A percentile compares a stretch with the other conserved stretches of the same genome.
These are phyloP conservation scores for Drosophila ficusphila DNA, from an alignment of 1,140 invertebrate species.

Conservation along the genomic window DNA sequence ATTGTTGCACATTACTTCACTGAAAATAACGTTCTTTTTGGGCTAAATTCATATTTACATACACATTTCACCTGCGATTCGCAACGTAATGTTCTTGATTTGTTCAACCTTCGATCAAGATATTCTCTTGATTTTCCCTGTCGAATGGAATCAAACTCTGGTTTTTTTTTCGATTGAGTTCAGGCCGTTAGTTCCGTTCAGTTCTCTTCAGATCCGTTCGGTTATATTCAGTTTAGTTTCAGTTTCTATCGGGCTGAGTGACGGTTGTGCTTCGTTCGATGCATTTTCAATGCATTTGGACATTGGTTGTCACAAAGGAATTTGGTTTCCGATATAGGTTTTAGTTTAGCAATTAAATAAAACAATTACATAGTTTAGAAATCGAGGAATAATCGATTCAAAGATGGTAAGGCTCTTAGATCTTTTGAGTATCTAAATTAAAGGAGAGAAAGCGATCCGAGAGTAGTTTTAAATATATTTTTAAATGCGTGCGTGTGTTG, in stretches of 20 bases:
- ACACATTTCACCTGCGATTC: too few relatives aligned
- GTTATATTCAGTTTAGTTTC: slow-evolving; percentile 14
- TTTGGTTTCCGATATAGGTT: background rate
- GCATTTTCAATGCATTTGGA: slow-evolving; percentile 31
- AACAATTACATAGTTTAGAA: too few relatives aligned
- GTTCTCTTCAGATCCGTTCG: slow-evolving; percentile 2
- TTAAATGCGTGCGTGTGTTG: slow-evolving; percentile 2
- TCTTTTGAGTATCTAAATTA: background rate
- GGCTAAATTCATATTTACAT: too few relatives aligned
- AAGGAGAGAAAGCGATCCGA: background rate
- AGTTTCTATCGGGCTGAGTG: slow-evolving; percentile 3
- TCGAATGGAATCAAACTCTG: background rate
- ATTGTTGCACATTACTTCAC: too few relatives aligned
- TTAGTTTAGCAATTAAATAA: too few relatives aligned
- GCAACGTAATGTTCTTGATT: background rate
- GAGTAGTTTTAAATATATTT: slow-evolving; percentile 1
- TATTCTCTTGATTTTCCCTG: background rate
- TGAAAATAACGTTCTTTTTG: too few relatives aligned
- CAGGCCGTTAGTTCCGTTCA: slow-evolving; percentile 5
- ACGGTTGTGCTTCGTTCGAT: slow-evolving; percentile 6
- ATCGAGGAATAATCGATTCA: too few relatives aligned
- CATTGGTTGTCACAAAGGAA: slow-evolving; percentile 20
- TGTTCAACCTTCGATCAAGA: background rate
- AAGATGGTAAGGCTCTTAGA: background rate
- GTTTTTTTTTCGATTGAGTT: slow-evolving; percentile 13